Evolutionary conservation across 2,113 vertebrate species (phyloP).

Genomic region (Onychostruthus taczanowskii): DNA sequence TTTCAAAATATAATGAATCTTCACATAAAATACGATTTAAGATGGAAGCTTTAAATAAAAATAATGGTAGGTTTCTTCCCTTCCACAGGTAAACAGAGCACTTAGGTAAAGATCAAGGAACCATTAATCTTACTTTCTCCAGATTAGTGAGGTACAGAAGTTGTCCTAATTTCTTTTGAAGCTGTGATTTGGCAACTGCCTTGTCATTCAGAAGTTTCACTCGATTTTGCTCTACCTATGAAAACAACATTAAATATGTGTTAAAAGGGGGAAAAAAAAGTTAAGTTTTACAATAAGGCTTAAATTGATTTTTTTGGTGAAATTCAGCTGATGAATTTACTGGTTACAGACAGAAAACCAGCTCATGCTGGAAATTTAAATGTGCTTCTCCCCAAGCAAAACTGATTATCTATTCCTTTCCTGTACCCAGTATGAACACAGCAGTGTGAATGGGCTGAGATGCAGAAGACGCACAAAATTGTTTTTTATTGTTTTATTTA

Average conservation of each 20-base stretch:
- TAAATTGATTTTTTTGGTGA: not conserved
- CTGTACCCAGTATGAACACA: not conserved
- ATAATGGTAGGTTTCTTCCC: not conserved
- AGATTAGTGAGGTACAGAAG: conserved; percentile 95
- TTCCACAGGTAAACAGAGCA: not conserved
- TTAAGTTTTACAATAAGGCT: not conserved
- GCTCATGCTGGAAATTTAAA: not conserved
- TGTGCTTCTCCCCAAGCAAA: not conserved
- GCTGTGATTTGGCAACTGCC: conserved; percentile 91
- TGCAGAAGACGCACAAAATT: not conserved
- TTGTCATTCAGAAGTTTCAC: conserved; percentile 95
- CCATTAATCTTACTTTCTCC: conserved; percentile 83
- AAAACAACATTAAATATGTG: not conserved
- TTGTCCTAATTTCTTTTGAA: conserved; percentile 97
- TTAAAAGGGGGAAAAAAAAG: not conserved
- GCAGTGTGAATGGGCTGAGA: not conserved
- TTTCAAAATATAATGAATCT: not conserved
- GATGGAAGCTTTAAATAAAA: not conserved
- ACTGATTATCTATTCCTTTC: not conserved
- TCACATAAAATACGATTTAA: not conserved
- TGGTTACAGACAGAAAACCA: not conserved
- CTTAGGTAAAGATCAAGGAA: not conserved
- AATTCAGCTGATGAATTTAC: not conserved
- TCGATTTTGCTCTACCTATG: conserved; percentile 93
- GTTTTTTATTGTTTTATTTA: not conserved